These are phyloP conservation scores for Sebastes wilsoni DNA, from an alignment of 2,797 vertebrate species.

Conservation along the genomic window DNA sequence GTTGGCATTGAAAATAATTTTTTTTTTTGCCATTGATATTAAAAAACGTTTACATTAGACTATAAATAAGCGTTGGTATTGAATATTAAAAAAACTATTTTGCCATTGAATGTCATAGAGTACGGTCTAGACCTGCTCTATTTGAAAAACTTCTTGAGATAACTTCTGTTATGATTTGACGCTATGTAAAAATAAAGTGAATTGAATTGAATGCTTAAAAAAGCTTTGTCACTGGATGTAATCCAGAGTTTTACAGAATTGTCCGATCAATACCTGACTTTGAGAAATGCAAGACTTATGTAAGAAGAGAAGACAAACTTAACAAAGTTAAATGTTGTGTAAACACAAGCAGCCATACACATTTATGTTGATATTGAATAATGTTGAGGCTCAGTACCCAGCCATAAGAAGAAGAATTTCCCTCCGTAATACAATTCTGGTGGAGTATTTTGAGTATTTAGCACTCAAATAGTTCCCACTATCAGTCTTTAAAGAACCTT, in stretches of 20 bases:
- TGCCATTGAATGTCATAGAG: too few species aligned
- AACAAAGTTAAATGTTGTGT: not conserved
- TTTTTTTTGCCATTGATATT: not conserved
- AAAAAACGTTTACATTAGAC: too few species aligned
- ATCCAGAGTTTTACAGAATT: not conserved
- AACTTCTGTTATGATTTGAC: too few species aligned
- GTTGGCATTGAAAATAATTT: not conserved
- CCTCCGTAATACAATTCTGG: not conserved
- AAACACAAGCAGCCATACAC: not conserved
- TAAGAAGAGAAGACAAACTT: not conserved
- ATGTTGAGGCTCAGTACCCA: not conserved
- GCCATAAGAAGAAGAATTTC: not conserved
- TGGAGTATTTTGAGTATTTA: not conserved
- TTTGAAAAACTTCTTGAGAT: too few species aligned
- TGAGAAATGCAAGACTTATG: not conserved
- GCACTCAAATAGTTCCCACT: not conserved
- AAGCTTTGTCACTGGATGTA: too few species aligned
- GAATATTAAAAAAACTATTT: too few species aligned
- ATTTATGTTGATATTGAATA: not conserved
- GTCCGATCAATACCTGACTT: not conserved
- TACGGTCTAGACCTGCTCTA: too few species aligned
- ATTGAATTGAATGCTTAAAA: too few species aligned
- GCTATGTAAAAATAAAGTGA: too few species aligned
- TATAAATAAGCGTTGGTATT: too few species aligned
- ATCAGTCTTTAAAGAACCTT: not conserved